Percentiles rank a stretch among this genome's conserved stretches.
Conservation (phyloP, 2,113 vertebrate species). For the Delphinus delphis region DNA sequence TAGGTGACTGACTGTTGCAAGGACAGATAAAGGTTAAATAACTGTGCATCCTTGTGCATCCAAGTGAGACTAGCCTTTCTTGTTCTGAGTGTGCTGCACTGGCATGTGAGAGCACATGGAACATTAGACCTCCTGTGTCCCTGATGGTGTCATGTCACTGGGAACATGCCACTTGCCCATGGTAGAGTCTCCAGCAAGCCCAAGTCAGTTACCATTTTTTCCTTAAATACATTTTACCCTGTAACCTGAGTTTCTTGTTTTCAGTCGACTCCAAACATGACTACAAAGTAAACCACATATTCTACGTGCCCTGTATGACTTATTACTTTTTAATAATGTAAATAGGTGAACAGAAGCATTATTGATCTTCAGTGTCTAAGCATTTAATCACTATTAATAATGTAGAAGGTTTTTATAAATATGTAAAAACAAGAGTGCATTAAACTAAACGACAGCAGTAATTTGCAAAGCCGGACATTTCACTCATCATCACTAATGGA, state of each 20-base stretch:
- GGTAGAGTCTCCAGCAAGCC: background rate
- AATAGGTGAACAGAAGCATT: slow-evolving; percentile 82
- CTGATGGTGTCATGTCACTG: background rate
- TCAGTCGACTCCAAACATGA: slow-evolving; percentile 30
- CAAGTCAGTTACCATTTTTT: background rate
- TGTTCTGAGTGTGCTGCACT: background rate
- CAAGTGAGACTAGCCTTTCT: slow-evolving; percentile 42
- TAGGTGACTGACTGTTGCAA: background rate
- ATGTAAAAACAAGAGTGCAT: slow-evolving; percentile 74
- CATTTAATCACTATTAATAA: slow-evolving; percentile 86
- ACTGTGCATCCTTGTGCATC: background rate
- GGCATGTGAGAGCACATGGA: background rate
- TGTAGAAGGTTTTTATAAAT: slow-evolving; percentile 82
- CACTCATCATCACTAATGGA: slow-evolving; percentile 53
- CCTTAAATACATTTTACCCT: slow-evolving; percentile 49
- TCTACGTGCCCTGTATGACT: slow-evolving; percentile 57
- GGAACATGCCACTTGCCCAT: background rate
- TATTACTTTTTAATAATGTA: slow-evolving; percentile 83
- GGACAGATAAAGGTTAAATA: slow-evolving; percentile 14
- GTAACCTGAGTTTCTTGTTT: slow-evolving; percentile 41
- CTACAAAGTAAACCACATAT: slow-evolving; percentile 67
- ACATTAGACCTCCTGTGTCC: background rate
- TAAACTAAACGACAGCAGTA: slow-evolving; percentile 68
- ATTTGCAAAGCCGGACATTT: slow-evolving; percentile 58
- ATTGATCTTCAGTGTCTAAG: slow-evolving; percentile 83